Conservation (phyloP, 2,888 invertebrate species). For the Stenoptilia bipunctidactyla region DNA sequence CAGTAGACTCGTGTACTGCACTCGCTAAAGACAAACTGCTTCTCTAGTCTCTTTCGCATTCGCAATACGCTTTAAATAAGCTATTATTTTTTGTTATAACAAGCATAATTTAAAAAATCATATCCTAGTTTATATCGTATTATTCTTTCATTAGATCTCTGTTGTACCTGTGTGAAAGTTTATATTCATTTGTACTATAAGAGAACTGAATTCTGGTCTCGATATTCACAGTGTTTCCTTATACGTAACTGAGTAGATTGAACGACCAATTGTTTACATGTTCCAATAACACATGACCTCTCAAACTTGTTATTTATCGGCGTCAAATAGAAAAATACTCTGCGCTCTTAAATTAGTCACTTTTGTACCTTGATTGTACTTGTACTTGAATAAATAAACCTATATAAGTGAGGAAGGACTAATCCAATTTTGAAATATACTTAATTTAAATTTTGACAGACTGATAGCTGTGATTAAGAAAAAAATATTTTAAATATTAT, state of each 20-base stretch:
- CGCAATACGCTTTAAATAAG: conserved; percentile 49
- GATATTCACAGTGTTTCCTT: conserved; percentile 41
- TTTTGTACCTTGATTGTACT: conserved; percentile 63
- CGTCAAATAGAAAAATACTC: conserved; percentile 53
- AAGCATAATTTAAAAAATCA: conserved; percentile 65
- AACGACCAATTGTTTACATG: conserved; percentile 46
- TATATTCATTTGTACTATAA: conserved; percentile 57
- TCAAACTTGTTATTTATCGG: conserved; percentile 43
- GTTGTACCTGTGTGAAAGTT: conserved; percentile 69
- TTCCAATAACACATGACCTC: conserved; percentile 44
- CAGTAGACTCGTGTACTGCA: conserved; percentile 62
- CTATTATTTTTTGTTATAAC: conserved; percentile 40
- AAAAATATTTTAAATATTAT: conserved; percentile 71
- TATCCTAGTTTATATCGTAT: conserved; percentile 65
- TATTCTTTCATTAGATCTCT: conserved; percentile 71
- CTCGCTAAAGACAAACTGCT: conserved; percentile 51
- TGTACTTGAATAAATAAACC: conserved; percentile 55
- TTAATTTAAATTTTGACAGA: conserved; percentile 72
- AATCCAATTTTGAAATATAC: conserved; percentile 70
- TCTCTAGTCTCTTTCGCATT: conserved; percentile 68
- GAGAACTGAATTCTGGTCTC: conserved; percentile 43
- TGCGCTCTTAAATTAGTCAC: conserved; percentile 66
- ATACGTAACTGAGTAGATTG: conserved; percentile 30
- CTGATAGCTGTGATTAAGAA: conserved; percentile 72
- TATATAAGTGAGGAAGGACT: conserved; percentile 60